Base-by-base conservation (phyloP, 2,113 vertebrate genomes). In the Parus major region DNA sequence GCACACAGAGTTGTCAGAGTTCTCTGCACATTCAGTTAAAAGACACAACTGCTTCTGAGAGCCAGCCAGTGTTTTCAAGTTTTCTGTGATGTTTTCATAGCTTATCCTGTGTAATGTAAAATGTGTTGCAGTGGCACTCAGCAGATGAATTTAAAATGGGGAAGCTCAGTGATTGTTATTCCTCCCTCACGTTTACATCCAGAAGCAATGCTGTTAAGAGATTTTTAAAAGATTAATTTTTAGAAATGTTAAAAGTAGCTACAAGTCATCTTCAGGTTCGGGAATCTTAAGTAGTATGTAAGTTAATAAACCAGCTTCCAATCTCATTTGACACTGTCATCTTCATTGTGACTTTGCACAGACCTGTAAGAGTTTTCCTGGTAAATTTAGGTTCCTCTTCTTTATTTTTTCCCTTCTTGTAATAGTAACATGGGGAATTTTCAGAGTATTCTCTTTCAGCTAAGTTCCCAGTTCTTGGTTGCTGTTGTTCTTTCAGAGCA, bases 1-100 rank as follows among this genome's bases (percentile, higher is more conserved):
- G 86, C 17, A 3, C 46, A 11, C 0, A 1, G 50, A n/a, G 24
- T 39, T 2, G 2, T 77, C 7, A 8, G 76, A 70, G 18, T 63
- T 88, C 42, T 53, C 28, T 52, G 68, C 42, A 14, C 35, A 17
- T 69, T 70, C 35, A 6, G 11, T 11, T 82, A 50, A 66, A 66
- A 66, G 20, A 22, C 28, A 36, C 50, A 75, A 50, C 66, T 59
- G 71, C 50, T 76, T 27, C 33, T 46, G 42, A 69, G 61, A 85
- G n/a, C 7, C 19, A 89, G 86, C 24, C 61, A 27, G 8, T 21
- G 3, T 59, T 85, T 92, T 84, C 39, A n/a, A 66, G 39, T 68
- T 94, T 80, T 11, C 33, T 60, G 35, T 22, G 52, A 5, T 87
- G 21, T 42, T 87, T 89, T 59, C 36, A 0, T 64, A 7, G 44